Conservation (phyloP, 2,888 invertebrate genomes). For the Nasonia oneida region DNA sequence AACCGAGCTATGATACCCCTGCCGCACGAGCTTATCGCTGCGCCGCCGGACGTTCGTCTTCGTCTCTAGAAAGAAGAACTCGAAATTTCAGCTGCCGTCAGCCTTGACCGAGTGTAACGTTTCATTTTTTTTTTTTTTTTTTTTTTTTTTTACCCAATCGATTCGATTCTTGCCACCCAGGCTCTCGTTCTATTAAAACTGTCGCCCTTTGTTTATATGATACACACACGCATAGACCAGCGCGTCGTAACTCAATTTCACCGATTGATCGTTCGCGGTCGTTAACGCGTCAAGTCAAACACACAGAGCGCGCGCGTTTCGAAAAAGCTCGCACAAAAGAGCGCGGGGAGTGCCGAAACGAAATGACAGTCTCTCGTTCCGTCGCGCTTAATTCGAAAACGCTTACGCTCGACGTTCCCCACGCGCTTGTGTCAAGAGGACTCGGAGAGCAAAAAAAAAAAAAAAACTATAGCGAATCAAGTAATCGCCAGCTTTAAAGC, state of each 20-base stretch:
- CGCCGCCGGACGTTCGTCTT: constrained; percentile 1
- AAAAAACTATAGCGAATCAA: neutral
- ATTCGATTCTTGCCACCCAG: neutral
- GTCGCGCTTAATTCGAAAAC: neutral
- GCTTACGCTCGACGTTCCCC: neutral
- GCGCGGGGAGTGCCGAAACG: neutral
- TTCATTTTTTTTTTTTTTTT: too few species aligned
- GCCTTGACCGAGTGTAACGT: too few species aligned
- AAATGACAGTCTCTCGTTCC: neutral
- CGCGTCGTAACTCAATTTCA: neutral
- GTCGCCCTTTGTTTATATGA: neutral
- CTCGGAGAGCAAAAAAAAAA: neutral
- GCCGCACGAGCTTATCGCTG: neutral
- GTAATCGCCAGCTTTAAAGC: neutral
- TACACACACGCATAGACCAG: neutral
- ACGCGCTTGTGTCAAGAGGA: neutral
- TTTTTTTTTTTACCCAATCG: neutral
- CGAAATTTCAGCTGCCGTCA: neutral
- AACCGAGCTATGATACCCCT: constrained; percentile 7
- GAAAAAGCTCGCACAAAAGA: neutral
- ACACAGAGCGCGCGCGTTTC: neutral
- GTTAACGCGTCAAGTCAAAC: neutral
- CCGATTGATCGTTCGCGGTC: neutral
- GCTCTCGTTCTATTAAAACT: neutral
- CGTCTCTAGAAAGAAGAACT: neutral